phyloP scores from a whole-genome alignment of 2,797 vertebrate species.

The Lacerta bilineata region DNA sequence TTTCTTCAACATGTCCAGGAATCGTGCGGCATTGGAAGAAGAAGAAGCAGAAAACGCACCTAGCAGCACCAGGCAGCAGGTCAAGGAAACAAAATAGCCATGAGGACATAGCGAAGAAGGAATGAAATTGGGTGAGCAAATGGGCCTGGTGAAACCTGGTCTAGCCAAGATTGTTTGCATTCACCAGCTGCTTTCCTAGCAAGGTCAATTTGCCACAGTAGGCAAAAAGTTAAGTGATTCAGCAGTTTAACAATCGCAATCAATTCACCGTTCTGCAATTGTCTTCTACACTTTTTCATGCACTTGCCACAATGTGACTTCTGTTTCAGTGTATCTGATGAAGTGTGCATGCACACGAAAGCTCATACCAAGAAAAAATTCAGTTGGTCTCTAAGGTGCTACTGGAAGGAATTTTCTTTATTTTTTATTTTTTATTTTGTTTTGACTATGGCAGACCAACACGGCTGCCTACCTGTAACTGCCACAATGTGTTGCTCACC shows the following conservation, averaged over 20 bases:
- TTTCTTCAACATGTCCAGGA: too few species aligned
- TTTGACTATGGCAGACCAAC: too few species aligned
- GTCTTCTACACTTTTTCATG: not conserved
- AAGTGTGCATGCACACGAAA: too few species aligned
- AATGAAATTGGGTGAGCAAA: not conserved
- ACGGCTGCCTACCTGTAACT: too few species aligned
- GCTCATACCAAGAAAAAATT: too few species aligned
- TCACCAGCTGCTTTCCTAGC: slow-evolving; percentile 7
- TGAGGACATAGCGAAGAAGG: not conserved
- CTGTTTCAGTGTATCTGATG: too few species aligned
- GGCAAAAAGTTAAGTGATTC: not conserved
- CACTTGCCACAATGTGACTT: too few species aligned
- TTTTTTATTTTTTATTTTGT: too few species aligned
- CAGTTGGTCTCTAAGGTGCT: too few species aligned
- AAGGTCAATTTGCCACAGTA: not conserved
- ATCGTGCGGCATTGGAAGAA: not conserved
- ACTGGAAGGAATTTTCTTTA: too few species aligned
- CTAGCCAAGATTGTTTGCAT: not conserved
- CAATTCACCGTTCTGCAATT: not conserved
- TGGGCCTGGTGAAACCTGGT: not conserved
- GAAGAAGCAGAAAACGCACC: not conserved
- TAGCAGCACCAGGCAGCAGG: not conserved
- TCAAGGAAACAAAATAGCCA: not conserved
- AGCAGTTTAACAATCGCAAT: not conserved
- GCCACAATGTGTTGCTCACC: not conserved